Evolutionary conservation across 2,797 vertebrate species (phyloP), one percentile per base, ranked within the genome.

Genomic region (Takifugu ocellatus): DNA sequence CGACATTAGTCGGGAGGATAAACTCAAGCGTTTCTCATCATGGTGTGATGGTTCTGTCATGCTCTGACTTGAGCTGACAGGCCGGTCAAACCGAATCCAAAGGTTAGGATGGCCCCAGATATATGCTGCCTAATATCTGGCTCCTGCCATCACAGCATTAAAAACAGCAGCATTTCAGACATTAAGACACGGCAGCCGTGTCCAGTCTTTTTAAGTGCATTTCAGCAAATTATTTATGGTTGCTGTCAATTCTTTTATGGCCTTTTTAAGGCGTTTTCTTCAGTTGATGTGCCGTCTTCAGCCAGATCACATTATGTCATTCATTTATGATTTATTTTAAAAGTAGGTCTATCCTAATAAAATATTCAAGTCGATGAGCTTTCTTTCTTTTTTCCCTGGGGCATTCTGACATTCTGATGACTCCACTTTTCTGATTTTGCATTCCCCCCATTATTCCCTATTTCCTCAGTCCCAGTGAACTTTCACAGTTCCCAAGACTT

Each of bases 401-500:
- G 63, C 53, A 46, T 60, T 21, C 71, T 77, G 49, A 57, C 9
- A 56, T 69, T 57, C 42, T 66, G 60, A 60, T 71, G 54, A 68
- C 49, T 61, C 26, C 42, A 58, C 57, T 45, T 25, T 63, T 26
- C 45, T 68, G 62, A 5, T 63, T 61, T 1, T 56, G 17, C 42
- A 43, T 72, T 53, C 36, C 10, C 2, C 45, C 31, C 65, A 67
- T 71, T 70, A 74, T 74, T 78, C 51, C 72, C 33, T 31, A 42
- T 74, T 81, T 71, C 75, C 66, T 61, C 66, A 44, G 65, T 53
- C 49, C 64, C 39, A 6, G 3, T 45, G 62, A 67, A 57, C 63
- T 51, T 60, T 55, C 59, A 67, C 58, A 72, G 68, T 56, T 9
- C 73, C 56, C 54, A 53, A 5, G 0, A 39, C 53, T 44, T 67